phyloP scores from a whole-genome alignment of 2,888 invertebrate genomes.

The Lycocerus yunnanus region DNA sequence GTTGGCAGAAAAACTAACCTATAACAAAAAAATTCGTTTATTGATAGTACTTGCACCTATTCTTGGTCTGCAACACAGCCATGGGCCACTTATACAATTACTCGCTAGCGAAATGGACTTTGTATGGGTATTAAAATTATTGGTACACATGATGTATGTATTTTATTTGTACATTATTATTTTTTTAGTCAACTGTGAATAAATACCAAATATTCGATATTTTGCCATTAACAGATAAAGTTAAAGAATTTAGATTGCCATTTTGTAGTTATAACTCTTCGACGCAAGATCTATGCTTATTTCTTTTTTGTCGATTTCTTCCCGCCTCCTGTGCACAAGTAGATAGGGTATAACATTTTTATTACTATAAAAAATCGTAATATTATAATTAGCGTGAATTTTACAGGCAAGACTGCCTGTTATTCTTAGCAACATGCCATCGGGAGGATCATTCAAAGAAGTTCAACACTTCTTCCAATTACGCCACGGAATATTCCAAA shows the following conservation, averaged over 20 bases:
- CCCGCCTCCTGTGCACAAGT: background rate
- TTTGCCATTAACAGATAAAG: background rate
- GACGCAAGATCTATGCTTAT: background rate
- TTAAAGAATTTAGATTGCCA: background rate
- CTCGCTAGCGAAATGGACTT: background rate
- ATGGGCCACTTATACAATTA: background rate
- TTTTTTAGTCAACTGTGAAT: background rate
- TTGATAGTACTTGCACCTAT: slow-evolving; percentile 74
- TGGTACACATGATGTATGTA: too few relatives aligned
- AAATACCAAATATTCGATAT: background rate
- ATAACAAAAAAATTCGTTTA: slow-evolving; percentile 67
- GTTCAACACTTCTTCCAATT: background rate
- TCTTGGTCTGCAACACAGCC: slow-evolving; percentile 39
- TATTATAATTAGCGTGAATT: background rate
- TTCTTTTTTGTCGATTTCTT: background rate
- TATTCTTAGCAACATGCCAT: background rate
- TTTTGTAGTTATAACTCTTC: background rate
- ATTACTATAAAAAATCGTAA: background rate
- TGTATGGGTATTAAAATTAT: background rate
- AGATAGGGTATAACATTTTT: background rate
- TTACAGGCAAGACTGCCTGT: background rate
- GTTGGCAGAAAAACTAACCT: slow-evolving; percentile 65
- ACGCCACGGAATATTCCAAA: background rate
- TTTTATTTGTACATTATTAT: too few relatives aligned
- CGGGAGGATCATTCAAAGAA: background rate